Evolutionary conservation across 2,888 invertebrate species (phyloP).

Genomic region (Plebejus melissa): DNA sequence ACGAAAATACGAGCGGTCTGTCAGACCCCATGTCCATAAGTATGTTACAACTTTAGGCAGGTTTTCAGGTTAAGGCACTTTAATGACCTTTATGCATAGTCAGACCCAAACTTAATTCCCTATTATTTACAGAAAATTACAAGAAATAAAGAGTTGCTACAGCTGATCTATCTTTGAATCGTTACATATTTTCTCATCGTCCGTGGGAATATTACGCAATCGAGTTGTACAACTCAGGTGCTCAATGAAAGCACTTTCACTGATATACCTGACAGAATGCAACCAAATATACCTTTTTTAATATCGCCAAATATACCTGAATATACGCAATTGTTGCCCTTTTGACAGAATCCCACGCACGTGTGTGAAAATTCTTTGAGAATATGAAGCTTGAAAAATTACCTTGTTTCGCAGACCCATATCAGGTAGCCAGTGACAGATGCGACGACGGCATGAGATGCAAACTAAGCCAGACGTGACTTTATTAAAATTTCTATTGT

Average conservation of each 20-base stretch:
- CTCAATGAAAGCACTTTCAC: constrained; percentile 33
- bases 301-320: constrained; percentile 44
- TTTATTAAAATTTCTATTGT: constrained; percentile 67
- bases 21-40: too few relatives aligned
- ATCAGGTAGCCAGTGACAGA: constrained; percentile 67
- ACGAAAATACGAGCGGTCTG: too few relatives aligned
- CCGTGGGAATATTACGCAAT: neutral
- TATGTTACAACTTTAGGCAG: too few relatives aligned
- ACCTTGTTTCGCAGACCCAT: constrained; percentile 56
- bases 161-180: constrained; percentile 14
- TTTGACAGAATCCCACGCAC: constrained; percentile 64
- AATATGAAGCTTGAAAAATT: constrained; percentile 42
- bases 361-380: constrained; percentile 56
- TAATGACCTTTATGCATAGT: neutral
- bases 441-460: constrained; percentile 65
- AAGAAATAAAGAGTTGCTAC: neutral
- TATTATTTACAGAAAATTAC: neutral
- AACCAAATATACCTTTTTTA: constrained; percentile 40
- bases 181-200: constrained; percentile 10
- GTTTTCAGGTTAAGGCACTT: neutral
- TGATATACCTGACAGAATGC: constrained; percentile 45
- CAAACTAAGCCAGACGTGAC: constrained; percentile 74
- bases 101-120: neutral
- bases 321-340: constrained; percentile 47
- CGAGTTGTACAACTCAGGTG: constrained; percentile 9